Base-by-base conservation (phyloP, 2,113 vertebrate genomes). In the Equus przewalskii region DNA sequence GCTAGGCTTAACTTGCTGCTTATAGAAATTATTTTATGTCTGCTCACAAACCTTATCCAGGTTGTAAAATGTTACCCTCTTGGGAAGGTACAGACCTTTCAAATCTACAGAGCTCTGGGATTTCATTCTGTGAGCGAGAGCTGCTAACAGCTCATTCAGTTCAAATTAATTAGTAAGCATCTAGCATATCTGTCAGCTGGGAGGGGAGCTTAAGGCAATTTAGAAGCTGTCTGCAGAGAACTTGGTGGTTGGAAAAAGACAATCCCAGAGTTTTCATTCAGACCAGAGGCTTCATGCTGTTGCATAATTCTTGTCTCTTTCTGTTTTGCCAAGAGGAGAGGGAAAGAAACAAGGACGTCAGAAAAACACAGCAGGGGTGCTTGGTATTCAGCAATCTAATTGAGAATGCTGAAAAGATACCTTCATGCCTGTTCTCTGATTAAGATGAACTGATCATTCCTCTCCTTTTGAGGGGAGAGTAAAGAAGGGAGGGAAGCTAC, bases 151-250 rank as follows among this genome's bases (percentile, higher is more conserved):
- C 72, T 7, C 56, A 85, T 81, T 95, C 49, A 56, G 33, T 88
- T 92, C 30, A 90, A 91, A 86, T 80, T 96, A 96, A 91, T 96
- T 90, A 97, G 91, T 76, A 96, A 95, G 72, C 93, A 73, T 80
- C 70, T 44, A 90, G 58, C 64, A 76, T 88, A 65, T 67, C 58
- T 94, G 54, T 62, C 58, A 92, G 49, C 24, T 51, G 82, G 44
- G 67, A 84, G 2, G 36, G 54, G 14, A 72, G 60, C 58, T 92
- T 49, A 80, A 64, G 36, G 84, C 88, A 94, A 82, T 83, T 97
- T 93, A 90, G 65, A 96, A 92, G 5, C 54, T 97, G 56, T 86
- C 89, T 84, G 30, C 58, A 16, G 56, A 84, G 85, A 89, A 62
- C 54, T 58, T 85, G 24, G 13, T 51, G 76, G n/a, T 91, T 88